Evolutionary conservation across 2,797 vertebrate genomes (phyloP).

Genomic region (Mormyrops attenuatus): DNA sequence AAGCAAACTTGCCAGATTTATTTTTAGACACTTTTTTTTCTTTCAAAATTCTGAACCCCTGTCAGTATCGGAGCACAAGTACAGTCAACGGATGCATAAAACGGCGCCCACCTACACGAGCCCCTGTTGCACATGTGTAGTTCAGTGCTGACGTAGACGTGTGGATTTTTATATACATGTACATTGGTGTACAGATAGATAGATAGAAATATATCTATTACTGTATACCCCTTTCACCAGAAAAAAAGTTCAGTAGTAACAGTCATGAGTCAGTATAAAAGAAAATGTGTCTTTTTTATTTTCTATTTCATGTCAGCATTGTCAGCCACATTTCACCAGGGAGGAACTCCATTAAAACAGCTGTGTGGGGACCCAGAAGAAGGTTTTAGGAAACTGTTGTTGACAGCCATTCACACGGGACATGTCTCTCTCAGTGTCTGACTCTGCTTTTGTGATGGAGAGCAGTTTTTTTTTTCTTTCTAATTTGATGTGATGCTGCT

Average conservation of each 20-base stretch:
- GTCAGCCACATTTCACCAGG: neutral
- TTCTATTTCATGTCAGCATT: neutral
- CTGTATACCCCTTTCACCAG: neutral
- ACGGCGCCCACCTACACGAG: neutral
- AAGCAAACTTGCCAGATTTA: neutral
- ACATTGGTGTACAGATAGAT: neutral
- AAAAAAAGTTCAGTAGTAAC: neutral
- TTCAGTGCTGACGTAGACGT: neutral
- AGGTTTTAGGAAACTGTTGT: slow-evolving; percentile 15
- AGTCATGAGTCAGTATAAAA: neutral
- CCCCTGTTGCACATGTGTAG: neutral
- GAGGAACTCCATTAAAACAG: slow-evolving; percentile 15
- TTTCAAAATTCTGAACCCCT: neutral
- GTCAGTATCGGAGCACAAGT: neutral
- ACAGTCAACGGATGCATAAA: neutral
- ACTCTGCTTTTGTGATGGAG: neutral
- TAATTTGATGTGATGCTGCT: neutral
- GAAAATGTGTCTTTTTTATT: neutral
- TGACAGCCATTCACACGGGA: slow-evolving; percentile 14
- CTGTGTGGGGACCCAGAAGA: neutral
- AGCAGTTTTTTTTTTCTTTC: neutral
- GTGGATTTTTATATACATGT: neutral
- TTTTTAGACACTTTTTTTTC: neutral
- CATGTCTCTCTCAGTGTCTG: neutral
- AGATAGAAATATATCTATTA: neutral